These are phyloP conservation scores for Struthio camelus DNA, from an alignment of 2,113 vertebrate genomes.

Conservation along the genomic window DNA sequence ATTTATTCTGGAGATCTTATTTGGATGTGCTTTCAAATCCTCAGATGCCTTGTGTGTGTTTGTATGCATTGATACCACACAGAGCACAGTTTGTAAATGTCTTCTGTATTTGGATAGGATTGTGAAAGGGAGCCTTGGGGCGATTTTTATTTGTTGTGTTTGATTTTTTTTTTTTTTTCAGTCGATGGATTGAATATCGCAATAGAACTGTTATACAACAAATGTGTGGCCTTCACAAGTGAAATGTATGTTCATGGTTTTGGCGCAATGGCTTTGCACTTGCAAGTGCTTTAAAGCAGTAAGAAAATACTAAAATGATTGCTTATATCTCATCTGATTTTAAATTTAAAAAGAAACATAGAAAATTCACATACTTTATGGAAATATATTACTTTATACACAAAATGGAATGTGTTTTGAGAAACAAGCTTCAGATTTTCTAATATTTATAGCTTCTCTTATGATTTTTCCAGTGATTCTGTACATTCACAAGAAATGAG, in stretches of 20 bases:
- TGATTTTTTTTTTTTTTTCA: conserved; percentile 6
- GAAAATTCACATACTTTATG: background rate
- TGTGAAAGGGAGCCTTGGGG: background rate
- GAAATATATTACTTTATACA: background rate
- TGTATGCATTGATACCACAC: background rate
- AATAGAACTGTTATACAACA: background rate
- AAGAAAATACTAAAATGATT: background rate
- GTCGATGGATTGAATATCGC: background rate
- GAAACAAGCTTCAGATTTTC: background rate
- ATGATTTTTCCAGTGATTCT: background rate
- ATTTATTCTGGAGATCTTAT: background rate
- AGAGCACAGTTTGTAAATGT: background rate
- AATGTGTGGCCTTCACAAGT: background rate
- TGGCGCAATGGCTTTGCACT: too few species aligned
- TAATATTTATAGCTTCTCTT: background rate
- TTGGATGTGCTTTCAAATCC: background rate
- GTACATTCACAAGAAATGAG: background rate
- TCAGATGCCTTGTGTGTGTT: background rate
- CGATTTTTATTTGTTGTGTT: background rate
- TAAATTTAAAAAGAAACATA: background rate
- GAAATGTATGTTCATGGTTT: background rate
- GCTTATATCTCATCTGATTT: background rate
- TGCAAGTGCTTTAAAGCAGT: background rate
- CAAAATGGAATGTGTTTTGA: background rate
- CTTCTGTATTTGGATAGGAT: background rate